These are phyloP conservation scores for Fratercula arctica DNA, from an alignment of 2,797 vertebrate species.

Conservation along the genomic window DNA sequence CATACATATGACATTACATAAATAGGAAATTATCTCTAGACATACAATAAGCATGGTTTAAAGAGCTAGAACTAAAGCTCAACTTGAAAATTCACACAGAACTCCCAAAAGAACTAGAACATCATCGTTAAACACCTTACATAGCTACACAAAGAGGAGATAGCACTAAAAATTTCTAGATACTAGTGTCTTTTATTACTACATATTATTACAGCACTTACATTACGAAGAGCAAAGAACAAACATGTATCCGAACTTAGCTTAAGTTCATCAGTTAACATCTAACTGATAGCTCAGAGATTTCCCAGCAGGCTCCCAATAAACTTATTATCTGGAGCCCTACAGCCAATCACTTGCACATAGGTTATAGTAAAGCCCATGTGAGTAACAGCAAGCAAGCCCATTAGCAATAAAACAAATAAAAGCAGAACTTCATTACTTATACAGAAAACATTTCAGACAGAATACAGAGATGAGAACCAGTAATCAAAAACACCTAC, in stretches of 20 bases:
- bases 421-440: not conserved
- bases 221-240: conserved; percentile 3
- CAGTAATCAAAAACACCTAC: not conserved
- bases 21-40: not conserved
- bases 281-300: not conserved
- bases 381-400: not conserved
- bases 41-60: not conserved
- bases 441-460: not conserved
- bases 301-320: not conserved
- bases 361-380: not conserved
- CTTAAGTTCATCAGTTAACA: not conserved
- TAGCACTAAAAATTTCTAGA: not conserved
- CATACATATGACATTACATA: not conserved
- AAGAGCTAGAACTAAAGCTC: not conserved
- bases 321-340: not conserved
- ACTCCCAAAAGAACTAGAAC: not conserved
- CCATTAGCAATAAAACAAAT: not conserved
- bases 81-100: not conserved
- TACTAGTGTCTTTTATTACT: not conserved
- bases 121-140: not conserved
- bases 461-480: not conserved
- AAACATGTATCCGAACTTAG: not conserved
- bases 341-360: not conserved
- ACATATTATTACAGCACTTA: not conserved
- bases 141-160: not conserved